Conservation (phyloP, 2,888 invertebrate genomes). For the Cistogaster globosa region DNA sequence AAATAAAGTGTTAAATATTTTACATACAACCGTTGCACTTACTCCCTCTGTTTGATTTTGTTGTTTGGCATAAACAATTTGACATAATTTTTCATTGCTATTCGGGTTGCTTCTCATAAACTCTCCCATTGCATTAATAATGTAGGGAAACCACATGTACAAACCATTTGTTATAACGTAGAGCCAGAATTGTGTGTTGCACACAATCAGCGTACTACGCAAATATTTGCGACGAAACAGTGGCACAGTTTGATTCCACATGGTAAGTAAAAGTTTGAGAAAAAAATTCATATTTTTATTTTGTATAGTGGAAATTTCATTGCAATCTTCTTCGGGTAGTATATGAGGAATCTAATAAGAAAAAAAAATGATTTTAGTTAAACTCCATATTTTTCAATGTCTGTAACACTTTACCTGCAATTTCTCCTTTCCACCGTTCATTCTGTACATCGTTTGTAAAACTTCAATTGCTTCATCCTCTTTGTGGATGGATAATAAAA, state of each 20-base stretch:
- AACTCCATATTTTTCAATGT: background rate
- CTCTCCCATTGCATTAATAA: constrained; percentile 78
- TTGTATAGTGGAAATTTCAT: constrained; percentile 46
- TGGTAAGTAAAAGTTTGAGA: constrained; percentile 73
- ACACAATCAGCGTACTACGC: constrained; percentile 77
- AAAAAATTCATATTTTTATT: constrained; percentile 71
- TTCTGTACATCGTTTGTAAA: constrained; percentile 75
- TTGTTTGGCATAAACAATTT: constrained; percentile 75
- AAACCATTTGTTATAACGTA: constrained; percentile 78
- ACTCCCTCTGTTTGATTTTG: constrained; percentile 51
- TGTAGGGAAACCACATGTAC: constrained; percentile 81
- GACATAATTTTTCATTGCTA: constrained; percentile 75
- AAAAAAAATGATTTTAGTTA: background rate
- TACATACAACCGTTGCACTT: background rate
- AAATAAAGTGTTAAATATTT: background rate
- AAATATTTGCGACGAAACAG: constrained; percentile 77
- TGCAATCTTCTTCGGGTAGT: constrained; percentile 72
- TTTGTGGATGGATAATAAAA: constrained; percentile 76
- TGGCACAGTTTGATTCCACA: constrained; percentile 80
- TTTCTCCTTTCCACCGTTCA: constrained; percentile 75
- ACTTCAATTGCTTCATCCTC: constrained; percentile 76
- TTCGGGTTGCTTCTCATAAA: constrained; percentile 76
- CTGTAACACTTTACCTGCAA: constrained; percentile 69
- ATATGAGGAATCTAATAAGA: constrained; percentile 72
- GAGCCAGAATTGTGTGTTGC: constrained; percentile 79